phyloP scores from a whole-genome alignment of 1,140 invertebrate species.

The Pseudomyrmex pallidus region DNA sequence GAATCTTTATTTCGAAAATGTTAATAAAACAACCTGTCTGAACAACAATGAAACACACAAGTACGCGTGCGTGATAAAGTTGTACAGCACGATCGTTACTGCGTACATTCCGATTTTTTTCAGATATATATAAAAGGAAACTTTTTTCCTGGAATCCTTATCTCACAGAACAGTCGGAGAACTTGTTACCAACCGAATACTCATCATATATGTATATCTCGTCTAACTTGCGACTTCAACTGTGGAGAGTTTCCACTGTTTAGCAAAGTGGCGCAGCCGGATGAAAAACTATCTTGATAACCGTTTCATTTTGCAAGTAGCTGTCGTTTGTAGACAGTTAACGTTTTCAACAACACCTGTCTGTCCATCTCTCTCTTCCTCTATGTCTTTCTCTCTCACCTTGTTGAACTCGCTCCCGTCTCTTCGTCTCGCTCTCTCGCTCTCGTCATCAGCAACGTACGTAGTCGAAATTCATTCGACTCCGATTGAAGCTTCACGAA shows the following conservation, averaged over 20 bases:
- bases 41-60: neutral
- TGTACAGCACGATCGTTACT: neutral
- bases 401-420: slow-evolving; percentile 5
- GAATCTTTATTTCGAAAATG: neutral
- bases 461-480: neutral
- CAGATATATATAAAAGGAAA: neutral
- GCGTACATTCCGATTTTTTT: neutral
- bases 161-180: slow-evolving; percentile 27
- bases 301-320: slow-evolving; percentile 31
- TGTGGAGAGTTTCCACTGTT: neutral
- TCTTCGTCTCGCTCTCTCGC: neutral
- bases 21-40: neutral
- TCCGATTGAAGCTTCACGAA: neutral
- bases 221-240: neutral
- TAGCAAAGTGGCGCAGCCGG: neutral
- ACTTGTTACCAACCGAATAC: slow-evolving; percentile 38
- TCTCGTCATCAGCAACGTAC: slow-evolving; percentile 16
- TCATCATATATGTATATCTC: neutral
- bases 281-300: neutral
- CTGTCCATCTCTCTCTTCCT: slow-evolving; percentile 10
- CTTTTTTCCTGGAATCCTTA: slow-evolving; percentile 9
- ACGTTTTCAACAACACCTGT: slow-evolving; percentile 36
- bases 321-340: slow-evolving; percentile 20
- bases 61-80: neutral
- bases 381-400: neutral